Evolutionary conservation across 2,113 vertebrate genomes (phyloP), one percentile per base, ranked within the genome.

Genomic region (Grus americana): DNA sequence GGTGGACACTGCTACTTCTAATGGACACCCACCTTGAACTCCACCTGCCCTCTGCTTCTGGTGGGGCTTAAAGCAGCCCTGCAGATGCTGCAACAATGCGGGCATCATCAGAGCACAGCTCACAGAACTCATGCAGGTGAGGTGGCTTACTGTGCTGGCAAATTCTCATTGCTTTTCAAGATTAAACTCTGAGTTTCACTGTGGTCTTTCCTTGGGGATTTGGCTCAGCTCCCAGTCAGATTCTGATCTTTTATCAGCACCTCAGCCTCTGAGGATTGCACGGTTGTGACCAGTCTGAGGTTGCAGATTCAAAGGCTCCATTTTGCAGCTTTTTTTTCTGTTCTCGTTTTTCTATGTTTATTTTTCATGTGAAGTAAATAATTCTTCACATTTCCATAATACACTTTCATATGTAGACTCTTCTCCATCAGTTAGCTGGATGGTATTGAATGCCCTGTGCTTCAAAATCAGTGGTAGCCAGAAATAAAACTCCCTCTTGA

Each of bases 1-100:
- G 8, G 20, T 57, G 47, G 38, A 9, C 0, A 0, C 27, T 23
- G 17, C 22, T 63, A 15, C 40, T 63, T 87, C 47, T 65, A 22
- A 38, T 30, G 26, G 47, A 67, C 1, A 2, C 5, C 14, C 59
- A 75, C 52, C 62, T 36, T 38, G 52, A 90, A 59, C n/a, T 24
- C 32, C 57, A 59, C 12, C 52, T 81, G 73, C 24, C 50, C 19
- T 91, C 50, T 80, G 55, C 32, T 67, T 67, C 52, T 81, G 21
- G 16, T 46, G 32, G 24, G 46, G 15, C 21, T 85, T 50, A 42
- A 13, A 81, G n/a, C 47, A 75, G 71, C 15, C n/a, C 30, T 38
- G 38, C 55, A n/a, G 20, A 68, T 86, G 47, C 29, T 79, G 15
- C 5, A 76, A 30, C 36, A 72, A 47, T 26, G 23, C 38, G 18